phyloP scores from a whole-genome alignment of 2,797 vertebrate genomes.

The Podarcis siculus region DNA sequence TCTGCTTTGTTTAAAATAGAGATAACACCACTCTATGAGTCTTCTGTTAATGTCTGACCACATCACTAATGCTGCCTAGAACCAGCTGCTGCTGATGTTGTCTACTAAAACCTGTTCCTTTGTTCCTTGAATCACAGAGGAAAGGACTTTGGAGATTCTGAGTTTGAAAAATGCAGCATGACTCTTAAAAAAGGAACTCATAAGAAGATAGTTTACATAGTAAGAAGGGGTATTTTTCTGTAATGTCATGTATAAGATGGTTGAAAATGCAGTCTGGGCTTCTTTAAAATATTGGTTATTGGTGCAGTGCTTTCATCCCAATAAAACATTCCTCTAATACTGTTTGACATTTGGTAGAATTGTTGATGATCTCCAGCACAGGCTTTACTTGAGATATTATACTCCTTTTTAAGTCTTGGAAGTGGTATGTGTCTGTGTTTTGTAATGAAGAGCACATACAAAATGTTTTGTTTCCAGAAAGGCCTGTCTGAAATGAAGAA shows the following conservation, averaged over 20 bases:
- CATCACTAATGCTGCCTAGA: background rate
- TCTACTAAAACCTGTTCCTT: slow-evolving; percentile 2
- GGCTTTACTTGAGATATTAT: background rate
- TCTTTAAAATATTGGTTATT: background rate
- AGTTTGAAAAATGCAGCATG: slow-evolving; percentile 2
- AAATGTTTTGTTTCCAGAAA: background rate
- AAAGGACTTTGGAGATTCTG: background rate
- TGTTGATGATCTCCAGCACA: background rate
- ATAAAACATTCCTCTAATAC: background rate
- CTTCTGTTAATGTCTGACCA: background rate
- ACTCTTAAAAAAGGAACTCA: background rate
- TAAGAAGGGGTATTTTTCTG: background rate
- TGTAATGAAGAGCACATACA: background rate
- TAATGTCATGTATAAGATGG: background rate
- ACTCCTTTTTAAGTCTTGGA: background rate
- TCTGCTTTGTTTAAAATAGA: slow-evolving; percentile 29
- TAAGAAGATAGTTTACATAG: background rate
- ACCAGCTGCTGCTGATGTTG: background rate
- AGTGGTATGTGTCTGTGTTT: background rate
- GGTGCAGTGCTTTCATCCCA: background rate
- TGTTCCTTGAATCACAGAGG: background rate
- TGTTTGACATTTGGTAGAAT: background rate
- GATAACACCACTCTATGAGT: background rate
- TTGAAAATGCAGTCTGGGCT: background rate
- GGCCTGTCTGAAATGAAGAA: background rate